These are phyloP conservation scores for Setipinna tenuifilis DNA, from an alignment of 2,797 vertebrate species.

Conservation along the genomic window DNA sequence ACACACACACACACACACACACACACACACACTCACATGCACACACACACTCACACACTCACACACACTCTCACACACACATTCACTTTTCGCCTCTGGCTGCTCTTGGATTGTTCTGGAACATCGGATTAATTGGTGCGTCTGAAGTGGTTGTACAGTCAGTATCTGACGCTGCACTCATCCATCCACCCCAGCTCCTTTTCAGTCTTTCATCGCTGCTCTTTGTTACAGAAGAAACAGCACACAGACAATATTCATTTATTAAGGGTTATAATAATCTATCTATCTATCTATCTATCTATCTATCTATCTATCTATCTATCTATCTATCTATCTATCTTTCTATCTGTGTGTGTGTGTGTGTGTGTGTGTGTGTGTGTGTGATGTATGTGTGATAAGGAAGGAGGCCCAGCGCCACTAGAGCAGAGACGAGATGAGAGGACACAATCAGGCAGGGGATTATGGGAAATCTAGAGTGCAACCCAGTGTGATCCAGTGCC, in stretches of 20 bases:
- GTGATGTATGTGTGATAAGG: background rate
- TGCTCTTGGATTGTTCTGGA: background rate
- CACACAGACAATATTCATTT: too few relatives aligned
- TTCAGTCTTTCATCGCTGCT: too few relatives aligned
- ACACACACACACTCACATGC: too few relatives aligned
- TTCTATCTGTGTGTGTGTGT: background rate
- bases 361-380: background rate
- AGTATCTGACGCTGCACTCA: background rate
- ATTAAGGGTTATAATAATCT: too few relatives aligned
- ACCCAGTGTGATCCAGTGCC: background rate
- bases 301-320: too few relatives aligned
- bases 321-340: too few relatives aligned
- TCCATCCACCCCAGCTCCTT: too few relatives aligned
- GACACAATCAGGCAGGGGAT: background rate
- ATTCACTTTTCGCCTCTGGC: background rate
- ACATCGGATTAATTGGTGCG: background rate
- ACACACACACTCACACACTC: too few relatives aligned
- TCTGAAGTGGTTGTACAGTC: background rate
- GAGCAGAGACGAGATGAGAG: constrained; percentile 1
- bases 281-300: too few relatives aligned
- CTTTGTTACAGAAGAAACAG: too few relatives aligned
- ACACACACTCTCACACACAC: too few relatives aligned
- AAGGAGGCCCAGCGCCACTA: background rate
- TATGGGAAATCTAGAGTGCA: background rate
- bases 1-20: too few relatives aligned